Evolutionary conservation across 2,888 invertebrate species (phyloP), one percentile per base, ranked within the genome.

Genomic region (Brenthis hecate): DNA sequence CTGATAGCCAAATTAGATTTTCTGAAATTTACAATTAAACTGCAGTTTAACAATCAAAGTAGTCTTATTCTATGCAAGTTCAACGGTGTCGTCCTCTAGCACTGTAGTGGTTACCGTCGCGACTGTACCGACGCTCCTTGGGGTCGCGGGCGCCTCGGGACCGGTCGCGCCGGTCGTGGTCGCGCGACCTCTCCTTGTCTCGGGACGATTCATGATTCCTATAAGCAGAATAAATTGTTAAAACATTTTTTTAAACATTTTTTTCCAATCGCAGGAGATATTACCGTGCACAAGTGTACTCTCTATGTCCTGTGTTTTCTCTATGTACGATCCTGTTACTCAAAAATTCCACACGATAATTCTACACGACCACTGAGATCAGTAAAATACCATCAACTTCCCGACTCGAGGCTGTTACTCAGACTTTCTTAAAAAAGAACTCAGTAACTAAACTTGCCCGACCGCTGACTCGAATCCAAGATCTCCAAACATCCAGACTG

Each of bases 101-200:
- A 76, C 84, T 77, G 85, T 87, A 87, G 74, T 87, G 85, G 76
- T 81, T 84, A 6, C 80, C 80, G 47, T 92, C 92, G 74, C 91
- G 89, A 63, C 90, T 91, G 86, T 91, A 90, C 51, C 92, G 87
- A 5, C 91, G 86, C 75, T 90, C 88, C 75, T 88, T 88, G 68
- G 86, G 83, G 14, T 86, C 88, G 43, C 86, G 86, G 47, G 71
- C 76, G 64, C 86, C 86, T 65, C 90, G 87, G 19, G 88, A 80
- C 53, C 84, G 72, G 60, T 89, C 89, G 64, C 89, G 85, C 0
- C 90, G 80, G 28, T 89, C 90, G 13, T 89, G 85, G 23, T 91
- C 91, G n/a, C 91, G 85, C 5, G 83, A 76, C 74, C 82, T 80
- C 66, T 91, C 91, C 69, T 91, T 91, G 56, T 90, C 90, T 2